Conservation (phyloP, 2,113 vertebrate species). For the Burhinus bistriatus region DNA sequence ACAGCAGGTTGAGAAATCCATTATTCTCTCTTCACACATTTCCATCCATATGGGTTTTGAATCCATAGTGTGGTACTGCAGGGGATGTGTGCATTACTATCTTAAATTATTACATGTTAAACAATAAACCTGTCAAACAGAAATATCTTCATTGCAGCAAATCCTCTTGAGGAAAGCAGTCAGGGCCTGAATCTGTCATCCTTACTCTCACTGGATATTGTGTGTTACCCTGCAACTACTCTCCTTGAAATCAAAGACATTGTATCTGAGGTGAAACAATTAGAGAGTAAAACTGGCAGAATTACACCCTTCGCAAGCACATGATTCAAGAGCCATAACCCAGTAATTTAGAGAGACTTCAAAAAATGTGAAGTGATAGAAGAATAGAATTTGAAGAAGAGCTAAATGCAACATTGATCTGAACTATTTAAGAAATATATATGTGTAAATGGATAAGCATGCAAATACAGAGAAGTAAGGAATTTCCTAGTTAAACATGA, state of each 20-base stretch:
- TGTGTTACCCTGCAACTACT: not conserved
- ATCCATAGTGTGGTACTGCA: constrained; percentile 4
- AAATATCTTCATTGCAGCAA: constrained; percentile 34
- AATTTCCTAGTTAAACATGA: not conserved
- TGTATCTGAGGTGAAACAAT: not conserved
- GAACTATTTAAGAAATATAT: not conserved
- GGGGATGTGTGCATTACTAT: constrained; percentile 7
- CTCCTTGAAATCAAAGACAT: not conserved
- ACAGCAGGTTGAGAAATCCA: constrained; percentile 9
- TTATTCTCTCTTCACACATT: not conserved
- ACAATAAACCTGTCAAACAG: constrained; percentile 47
- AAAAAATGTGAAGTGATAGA: not conserved
- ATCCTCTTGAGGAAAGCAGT: constrained; percentile 2
- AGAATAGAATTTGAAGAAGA: not conserved
- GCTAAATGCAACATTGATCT: not conserved
- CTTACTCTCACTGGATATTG: not conserved
- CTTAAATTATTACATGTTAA: constrained; percentile 31
- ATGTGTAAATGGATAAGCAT: not conserved
- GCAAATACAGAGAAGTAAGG: not conserved
- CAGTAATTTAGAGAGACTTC: not conserved
- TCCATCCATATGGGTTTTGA: constrained; percentile 11
- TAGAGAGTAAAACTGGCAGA: not conserved
- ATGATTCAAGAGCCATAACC: not conserved
- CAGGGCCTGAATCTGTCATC: not conserved
- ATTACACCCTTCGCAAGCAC: not conserved